These are phyloP conservation scores for Platyura marginata DNA, from an alignment of 1,140 invertebrate species.

Conservation along the genomic window DNA sequence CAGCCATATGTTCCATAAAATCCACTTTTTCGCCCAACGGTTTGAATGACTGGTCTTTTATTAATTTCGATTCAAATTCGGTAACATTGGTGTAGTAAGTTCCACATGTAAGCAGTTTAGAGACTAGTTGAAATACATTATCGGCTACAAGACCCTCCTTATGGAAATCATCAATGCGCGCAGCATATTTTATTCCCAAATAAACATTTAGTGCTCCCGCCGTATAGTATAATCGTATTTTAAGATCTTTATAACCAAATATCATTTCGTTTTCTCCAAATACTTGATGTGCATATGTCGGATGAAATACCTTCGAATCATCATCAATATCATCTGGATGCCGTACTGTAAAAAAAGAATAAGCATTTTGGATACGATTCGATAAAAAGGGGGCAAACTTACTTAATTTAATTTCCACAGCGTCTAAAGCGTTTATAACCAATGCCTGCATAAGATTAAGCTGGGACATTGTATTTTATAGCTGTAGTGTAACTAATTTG, in stretches of 20 bases:
- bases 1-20: constrained; percentile 20
- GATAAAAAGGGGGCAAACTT: constrained; percentile 11
- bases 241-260: constrained; percentile 78
- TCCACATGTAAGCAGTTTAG: constrained; percentile 31
- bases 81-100: constrained; percentile 22
- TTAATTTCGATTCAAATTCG: constrained; percentile 20
- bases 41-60: constrained; percentile 21
- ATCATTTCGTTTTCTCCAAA: constrained; percentile 87
- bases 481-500: too few relatives aligned
- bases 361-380: background rate
- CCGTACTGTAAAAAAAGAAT: constrained; percentile 34
- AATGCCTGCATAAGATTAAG: constrained; percentile 27
- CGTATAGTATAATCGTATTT: constrained; percentile 62
- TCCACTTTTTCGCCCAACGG: constrained; percentile 26
- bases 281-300: constrained; percentile 86
- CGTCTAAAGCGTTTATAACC: constrained; percentile 50
- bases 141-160: constrained; percentile 52
- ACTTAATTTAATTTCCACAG: constrained; percentile 61
- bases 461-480: background rate
- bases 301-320: constrained; percentile 50
- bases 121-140: constrained; percentile 53
- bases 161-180: constrained; percentile 17
- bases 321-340: constrained; percentile 48
- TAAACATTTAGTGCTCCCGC: constrained; percentile 63
- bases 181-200: constrained; percentile 26